Conservation (phyloP, 2,113 vertebrate species). For the Hoplias malabaricus region DNA sequence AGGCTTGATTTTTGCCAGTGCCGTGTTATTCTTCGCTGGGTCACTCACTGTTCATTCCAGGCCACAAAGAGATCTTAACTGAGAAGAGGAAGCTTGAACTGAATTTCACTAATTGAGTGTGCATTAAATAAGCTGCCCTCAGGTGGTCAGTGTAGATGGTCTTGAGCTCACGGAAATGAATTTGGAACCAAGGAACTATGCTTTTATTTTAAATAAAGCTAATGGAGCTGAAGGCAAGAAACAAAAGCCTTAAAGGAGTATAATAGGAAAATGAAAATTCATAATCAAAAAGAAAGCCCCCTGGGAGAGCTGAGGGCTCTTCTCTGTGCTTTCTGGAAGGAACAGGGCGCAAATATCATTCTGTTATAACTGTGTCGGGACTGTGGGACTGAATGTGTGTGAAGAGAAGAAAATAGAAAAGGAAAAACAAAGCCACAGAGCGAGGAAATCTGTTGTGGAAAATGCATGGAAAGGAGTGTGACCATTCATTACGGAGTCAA, state of each 20-base stretch:
- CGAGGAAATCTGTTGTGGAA: not conserved
- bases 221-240: constrained; percentile 12
- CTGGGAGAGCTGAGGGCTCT: not conserved
- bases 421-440: not conserved
- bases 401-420: not conserved
- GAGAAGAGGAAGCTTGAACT: not conserved
- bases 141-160: not conserved
- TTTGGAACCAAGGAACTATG: not conserved
- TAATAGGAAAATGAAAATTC: no score
- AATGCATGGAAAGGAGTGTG: not conserved
- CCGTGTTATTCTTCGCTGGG: not conserved
- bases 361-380: no score
- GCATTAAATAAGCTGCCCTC: constrained; percentile 12
- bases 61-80: not conserved
- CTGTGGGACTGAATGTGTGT: not conserved
- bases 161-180: constrained; percentile 12
- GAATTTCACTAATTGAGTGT: constrained; percentile 28
- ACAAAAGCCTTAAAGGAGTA: not conserved
- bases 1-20: not conserved
- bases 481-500: not conserved
- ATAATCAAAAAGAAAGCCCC: not conserved
- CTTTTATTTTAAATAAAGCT: constrained; percentile 20
- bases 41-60: not conserved
- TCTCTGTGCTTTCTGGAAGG: not conserved
- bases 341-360: not conserved